A percentile compares a stretch with the other conserved stretches of the same genome.
These are phyloP conservation scores for Augochlora pura DNA, from an alignment of 1,140 invertebrate species.

Conservation along the genomic window DNA sequence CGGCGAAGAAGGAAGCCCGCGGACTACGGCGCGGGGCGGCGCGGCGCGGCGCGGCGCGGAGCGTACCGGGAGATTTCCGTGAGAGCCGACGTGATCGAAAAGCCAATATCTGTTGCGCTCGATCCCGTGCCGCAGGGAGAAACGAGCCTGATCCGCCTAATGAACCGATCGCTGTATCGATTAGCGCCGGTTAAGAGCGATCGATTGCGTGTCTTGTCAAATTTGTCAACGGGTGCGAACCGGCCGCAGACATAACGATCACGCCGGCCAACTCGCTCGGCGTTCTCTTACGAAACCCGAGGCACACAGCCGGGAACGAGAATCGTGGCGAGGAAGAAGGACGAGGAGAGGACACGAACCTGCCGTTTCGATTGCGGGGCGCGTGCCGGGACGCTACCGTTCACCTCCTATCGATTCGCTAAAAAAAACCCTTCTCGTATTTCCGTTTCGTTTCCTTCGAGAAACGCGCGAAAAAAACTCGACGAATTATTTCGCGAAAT, in stretches of 20 bases:
- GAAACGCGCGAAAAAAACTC: too few relatives aligned
- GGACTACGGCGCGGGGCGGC: not conserved
- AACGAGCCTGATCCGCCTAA: conserved; percentile 71
- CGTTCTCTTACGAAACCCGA: conserved; percentile 43
- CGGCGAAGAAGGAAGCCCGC: conserved; percentile 50
- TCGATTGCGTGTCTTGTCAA: conserved; percentile 78
- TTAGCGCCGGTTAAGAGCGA: conserved; percentile 76
- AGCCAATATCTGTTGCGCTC: conserved; percentile 68
- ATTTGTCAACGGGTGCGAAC: conserved; percentile 78
- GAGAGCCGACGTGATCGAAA: conserved; percentile 77
- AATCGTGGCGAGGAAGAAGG: not conserved
- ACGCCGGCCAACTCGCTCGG: conserved; percentile 14
- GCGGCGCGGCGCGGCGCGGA: not conserved
- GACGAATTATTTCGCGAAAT: too few relatives aligned
- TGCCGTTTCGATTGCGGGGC: conserved; percentile 2
- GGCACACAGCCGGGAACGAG: conserved; percentile 12
- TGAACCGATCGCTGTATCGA: conserved; percentile 79
- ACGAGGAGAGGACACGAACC: not conserved
- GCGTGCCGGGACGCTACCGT: conserved; percentile 11
- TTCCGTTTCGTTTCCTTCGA: not conserved
- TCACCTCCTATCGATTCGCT: not conserved
- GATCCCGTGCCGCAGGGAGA: conserved; percentile 55
- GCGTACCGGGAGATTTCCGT: conserved; percentile 70
- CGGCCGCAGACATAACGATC: conserved; percentile 63
- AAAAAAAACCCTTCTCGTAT: not conserved